Evolutionary conservation across 2,113 vertebrate species (phyloP).

Genomic region (Psephotus haematonotus): DNA sequence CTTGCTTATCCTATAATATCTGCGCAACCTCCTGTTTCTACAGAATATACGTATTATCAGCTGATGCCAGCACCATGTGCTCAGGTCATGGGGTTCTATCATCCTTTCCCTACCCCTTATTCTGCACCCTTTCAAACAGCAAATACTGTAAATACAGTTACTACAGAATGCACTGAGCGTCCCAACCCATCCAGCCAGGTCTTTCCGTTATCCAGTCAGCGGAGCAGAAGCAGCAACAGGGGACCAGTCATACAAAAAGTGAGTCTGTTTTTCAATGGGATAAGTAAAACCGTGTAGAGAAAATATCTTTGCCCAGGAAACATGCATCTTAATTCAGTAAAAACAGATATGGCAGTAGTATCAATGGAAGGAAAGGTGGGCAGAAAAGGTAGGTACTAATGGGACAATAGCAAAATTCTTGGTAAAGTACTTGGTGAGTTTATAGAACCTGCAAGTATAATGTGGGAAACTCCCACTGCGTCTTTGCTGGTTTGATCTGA

Average conservation of each 20-base stretch:
- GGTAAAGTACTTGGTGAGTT: background rate
- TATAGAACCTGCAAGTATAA: background rate
- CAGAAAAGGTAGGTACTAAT: background rate
- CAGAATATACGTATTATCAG: conserved; percentile 95
- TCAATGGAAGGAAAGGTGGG: background rate
- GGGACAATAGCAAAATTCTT: background rate
- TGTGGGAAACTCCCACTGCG: background rate
- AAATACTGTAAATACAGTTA: conserved; percentile 80
- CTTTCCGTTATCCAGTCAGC: conserved; percentile 80
- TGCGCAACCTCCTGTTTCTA: conserved; percentile 91
- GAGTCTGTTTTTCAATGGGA: background rate
- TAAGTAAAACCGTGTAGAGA: background rate
- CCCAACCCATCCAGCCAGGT: conserved; percentile 77
- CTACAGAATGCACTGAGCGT: conserved; percentile 87
- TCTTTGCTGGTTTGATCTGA: background rate
- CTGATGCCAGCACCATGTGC: conserved; percentile 94
- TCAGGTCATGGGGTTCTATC: conserved; percentile 97
- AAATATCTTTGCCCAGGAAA: background rate
- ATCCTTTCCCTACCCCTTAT: conserved; percentile 89
- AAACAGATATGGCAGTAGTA: background rate
- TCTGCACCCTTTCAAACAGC: conserved; percentile 84
- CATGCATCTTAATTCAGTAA: background rate
- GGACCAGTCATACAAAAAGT: conserved; percentile 85
- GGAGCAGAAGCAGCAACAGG: conserved; percentile 83
- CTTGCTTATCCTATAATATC: conserved; percentile 94